Conservation (phyloP, 2,888 invertebrate genomes). For the Myathropa florea region DNA sequence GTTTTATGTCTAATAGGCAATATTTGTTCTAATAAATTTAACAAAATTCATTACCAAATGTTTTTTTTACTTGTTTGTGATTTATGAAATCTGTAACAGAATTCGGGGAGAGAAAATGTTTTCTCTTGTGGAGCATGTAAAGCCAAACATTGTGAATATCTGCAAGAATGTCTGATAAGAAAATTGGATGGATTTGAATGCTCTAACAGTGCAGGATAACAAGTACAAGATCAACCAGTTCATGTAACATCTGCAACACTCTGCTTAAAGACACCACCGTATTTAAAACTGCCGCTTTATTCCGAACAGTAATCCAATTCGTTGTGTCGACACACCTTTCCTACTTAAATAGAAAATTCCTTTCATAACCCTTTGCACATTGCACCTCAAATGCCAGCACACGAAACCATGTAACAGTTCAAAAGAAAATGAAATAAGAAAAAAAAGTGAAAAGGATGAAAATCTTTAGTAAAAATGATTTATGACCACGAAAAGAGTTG, state of each 20-base stretch:
- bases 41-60: too few relatives aligned
- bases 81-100: too few relatives aligned
- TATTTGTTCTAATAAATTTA: too few relatives aligned
- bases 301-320: neutral
- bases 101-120: too few relatives aligned
- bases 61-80: too few relatives aligned
- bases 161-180: too few relatives aligned
- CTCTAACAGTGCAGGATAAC: too few relatives aligned
- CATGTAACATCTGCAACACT: neutral
- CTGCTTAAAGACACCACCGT: neutral
- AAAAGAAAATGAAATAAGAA: neutral
- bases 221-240: neutral
- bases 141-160: too few relatives aligned
- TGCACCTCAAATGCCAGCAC: neutral
- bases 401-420: neutral
- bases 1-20: too few relatives aligned
- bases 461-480: slow-evolving; percentile 52
- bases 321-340: neutral
- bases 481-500: slow-evolving; percentile 51
- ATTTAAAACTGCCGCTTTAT: neutral
- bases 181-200: too few relatives aligned
- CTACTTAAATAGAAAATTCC: neutral
- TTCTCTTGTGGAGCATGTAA: too few relatives aligned
- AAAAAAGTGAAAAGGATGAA: slow-evolving; percentile 10
- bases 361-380: neutral